These are phyloP conservation scores for Cheumatopsyche charites DNA, from an alignment of 1,140 invertebrate genomes.

Conservation along the genomic window DNA sequence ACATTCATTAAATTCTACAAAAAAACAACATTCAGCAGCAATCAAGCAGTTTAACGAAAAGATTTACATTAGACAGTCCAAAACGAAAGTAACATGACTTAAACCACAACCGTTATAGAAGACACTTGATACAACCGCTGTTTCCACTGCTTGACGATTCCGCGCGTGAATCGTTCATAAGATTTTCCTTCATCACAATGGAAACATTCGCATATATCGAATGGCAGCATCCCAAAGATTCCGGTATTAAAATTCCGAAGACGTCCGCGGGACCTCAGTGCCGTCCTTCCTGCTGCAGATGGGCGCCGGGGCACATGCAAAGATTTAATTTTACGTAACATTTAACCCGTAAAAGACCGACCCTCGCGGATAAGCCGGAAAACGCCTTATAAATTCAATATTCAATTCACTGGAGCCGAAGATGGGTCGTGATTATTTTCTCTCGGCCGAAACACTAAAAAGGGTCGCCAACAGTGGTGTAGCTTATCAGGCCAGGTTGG, in stretches of 20 bases:
- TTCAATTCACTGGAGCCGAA: background rate
- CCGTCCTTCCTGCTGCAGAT: constrained; percentile 11
- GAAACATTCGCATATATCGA: background rate
- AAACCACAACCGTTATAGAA: no score
- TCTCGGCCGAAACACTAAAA: constrained; percentile 4
- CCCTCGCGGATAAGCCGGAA: constrained; percentile 7
- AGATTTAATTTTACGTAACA: constrained; percentile 32
- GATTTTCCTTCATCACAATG: background rate
- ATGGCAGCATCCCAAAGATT: no score
- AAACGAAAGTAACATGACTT: no score
- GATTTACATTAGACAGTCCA: no score
- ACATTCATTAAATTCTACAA: no score
- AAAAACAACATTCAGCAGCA: no score
- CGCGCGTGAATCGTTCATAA: background rate
- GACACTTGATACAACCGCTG: no score
- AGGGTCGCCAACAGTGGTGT: no score
- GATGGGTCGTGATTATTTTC: constrained; percentile 16
- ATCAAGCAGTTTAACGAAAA: no score
- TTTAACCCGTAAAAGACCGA: constrained; percentile 23
- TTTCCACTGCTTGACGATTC: no score
- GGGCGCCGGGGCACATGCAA: constrained; percentile 1
- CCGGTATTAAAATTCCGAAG: constrained; percentile 28
- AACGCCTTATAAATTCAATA: constrained; percentile 18
- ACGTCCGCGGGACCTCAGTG: constrained; percentile 19
- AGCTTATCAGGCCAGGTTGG: no score